Base-by-base conservation (phyloP, 92 coral and sea anemone genomes). In the Porites rus region DNA sequence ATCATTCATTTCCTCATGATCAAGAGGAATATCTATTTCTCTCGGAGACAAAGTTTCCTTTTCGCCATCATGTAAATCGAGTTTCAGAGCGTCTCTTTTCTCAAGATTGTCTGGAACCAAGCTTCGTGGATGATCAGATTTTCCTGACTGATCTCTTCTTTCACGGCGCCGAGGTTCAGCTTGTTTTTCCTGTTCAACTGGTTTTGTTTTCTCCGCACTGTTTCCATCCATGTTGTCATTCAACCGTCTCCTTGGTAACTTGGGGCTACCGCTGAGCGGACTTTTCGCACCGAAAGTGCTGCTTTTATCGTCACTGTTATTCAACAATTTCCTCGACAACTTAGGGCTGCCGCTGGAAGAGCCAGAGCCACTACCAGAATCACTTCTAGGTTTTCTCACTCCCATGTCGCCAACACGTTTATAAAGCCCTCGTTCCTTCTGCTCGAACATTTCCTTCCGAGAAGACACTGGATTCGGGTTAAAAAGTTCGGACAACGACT, bases 371-470 rank as follows among this genome's bases (percentile, higher is more conserved):
- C 92, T 69, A 19, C 88, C 81, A 19, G 88, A 71, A 51, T 86
- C 92, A 28, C 91, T 80, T 14, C 72, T 75, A 19, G 94, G 69
- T 31, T 79, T 90, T 51, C 69, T 84, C 8, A 89, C 72, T 16
- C 73, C 69, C 19, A 90, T 74, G 10, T 94, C 98, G 76, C 86
- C 84, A 17, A 93, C 69, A 62, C 88, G 90, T 74, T 92, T 92
- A 81, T 89, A 90, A 73, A 79, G 6, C 4, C 87, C 92, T 25
- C 87, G 77, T 52, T 90, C 94, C 21, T 31, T 68, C 18, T 71
- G 79, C 83, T 94, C 98, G 72, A 94, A 94, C n/a, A 86, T 58
- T 50, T 94, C 94, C 69, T 92, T 94, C 59, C 98, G 96, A 11
- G 93, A 86, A 56, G 98, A 88, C 21, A 94, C 88, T 38, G 92